Conservation (phyloP, 2,888 invertebrate genomes). For the Perizoma flavofasciatum region DNA sequence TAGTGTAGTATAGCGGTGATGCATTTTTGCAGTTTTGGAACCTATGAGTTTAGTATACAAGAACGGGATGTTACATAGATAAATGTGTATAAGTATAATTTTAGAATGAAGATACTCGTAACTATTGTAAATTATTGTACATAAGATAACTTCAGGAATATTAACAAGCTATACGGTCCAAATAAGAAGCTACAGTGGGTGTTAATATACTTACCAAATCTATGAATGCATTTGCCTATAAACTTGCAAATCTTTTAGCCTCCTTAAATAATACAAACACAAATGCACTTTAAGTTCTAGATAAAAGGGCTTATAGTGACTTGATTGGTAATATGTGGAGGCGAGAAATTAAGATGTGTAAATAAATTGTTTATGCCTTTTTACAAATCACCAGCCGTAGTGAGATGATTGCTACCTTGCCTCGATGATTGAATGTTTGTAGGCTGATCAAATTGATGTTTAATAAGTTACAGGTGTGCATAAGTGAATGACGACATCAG, state of each 20-base stretch:
- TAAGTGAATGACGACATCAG: too few species aligned
- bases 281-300: constrained; percentile 9
- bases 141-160: constrained; percentile 21
- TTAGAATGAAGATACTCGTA: background rate
- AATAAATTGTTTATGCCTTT: constrained; percentile 31
- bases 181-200: constrained; percentile 33
- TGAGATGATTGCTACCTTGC: constrained; percentile 34
- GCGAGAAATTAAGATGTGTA: constrained; percentile 31
- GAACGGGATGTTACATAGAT: too few species aligned
- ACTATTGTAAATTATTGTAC: background rate
- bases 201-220: constrained; percentile 27
- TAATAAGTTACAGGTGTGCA: too few species aligned
- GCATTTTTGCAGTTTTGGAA: too few species aligned
- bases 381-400: constrained; percentile 26
- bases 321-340: constrained; percentile 10
- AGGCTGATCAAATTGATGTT: constrained; percentile 8
- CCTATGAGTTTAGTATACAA: too few species aligned
- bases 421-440: constrained; percentile 27
- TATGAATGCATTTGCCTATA: constrained; percentile 25
- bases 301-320: constrained; percentile 13
- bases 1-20: too few species aligned
- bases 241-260: constrained; percentile 15
- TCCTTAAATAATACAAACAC: constrained; percentile 8
- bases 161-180: constrained; percentile 22
- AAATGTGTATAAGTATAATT: too few species aligned